Evolutionary conservation across 2,888 invertebrate genomes (phyloP), one percentile per base, ranked within the genome.

Genomic region (Chrysolina haemoptera): DNA sequence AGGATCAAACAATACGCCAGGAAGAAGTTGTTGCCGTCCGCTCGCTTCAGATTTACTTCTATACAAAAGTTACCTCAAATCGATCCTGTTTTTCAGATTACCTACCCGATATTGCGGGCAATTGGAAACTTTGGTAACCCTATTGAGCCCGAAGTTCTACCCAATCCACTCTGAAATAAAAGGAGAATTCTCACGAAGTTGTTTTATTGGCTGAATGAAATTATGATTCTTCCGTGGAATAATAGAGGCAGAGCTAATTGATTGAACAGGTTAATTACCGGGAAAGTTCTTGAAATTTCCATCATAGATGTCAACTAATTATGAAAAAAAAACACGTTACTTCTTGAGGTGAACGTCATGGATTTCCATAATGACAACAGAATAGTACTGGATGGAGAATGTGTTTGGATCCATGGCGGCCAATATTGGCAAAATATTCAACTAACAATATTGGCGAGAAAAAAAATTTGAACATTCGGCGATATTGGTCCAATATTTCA

Each of bases 61-160:
- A 59, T 59, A 59, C 59, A 59, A 35, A 59, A 59, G 59, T 59
- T 59, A 59, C 59, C 59, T 27, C 59, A n/a, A 59, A 59, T 35
- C 59, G 59, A 59, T 59, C 27, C 27, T n/a, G 20, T 59, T 59
- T 59, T 59, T 59, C n/a, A 27, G 59, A 35, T 59, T 59, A 59
- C 59, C 35, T 59, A 59, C 59, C 35, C 35, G 59, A 59, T 59
- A 59, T 59, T 59, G 35, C 59, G 59, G 59, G 27, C 59, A 59
- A 59, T 59, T 59, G 35, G 27, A 59, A 59, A 59, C 27, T 59
- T 59, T 22, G 59, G n/a, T 59, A 59, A 59, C 59, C 59, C 59
- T 59, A 59, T 59, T 59, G 59, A 27, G 20, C 53, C 53, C 10
- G 59, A 59, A 59, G 27, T 59, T 59, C 22, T 27, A n/a, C 27